phyloP scores from a whole-genome alignment of 1,140 invertebrate genomes.

The Drosophila equinoxialis region DNA sequence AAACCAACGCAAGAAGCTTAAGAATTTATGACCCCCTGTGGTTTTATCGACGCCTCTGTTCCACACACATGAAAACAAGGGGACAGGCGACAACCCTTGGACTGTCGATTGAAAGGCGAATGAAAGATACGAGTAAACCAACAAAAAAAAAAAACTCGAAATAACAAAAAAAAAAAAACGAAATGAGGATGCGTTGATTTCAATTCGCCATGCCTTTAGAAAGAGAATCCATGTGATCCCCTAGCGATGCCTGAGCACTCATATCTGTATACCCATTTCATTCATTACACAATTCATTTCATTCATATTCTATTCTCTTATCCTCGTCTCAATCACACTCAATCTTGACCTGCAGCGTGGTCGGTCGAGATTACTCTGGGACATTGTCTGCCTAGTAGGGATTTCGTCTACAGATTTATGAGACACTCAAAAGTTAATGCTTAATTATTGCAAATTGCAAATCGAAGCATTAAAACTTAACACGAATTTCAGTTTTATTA shows the following conservation, averaged over 20 bases:
- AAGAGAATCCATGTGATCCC: conserved; percentile 19
- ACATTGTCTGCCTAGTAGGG: conserved; percentile 17
- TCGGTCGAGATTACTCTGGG: conserved; percentile 31
- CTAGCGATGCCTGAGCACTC: background rate
- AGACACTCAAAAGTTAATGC: conserved; percentile 57
- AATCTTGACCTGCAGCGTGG: conserved; percentile 54
- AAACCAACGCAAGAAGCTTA: conserved; percentile 70
- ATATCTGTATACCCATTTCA: conserved; percentile 64
- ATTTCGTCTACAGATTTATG: conserved; percentile 31
- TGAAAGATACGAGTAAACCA: conserved; percentile 61
- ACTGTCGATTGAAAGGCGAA: conserved; percentile 65
- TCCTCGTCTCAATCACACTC: conserved; percentile 16
- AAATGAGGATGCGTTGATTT: conserved; percentile 7
- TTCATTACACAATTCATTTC: conserved; percentile 56
- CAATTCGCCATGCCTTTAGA: conserved; percentile 11
- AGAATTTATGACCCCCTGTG: conserved; percentile 79
- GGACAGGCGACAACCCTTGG: conserved; percentile 21
- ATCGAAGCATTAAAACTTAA: conserved; percentile 66
- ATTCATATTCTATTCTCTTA: conserved; percentile 57
- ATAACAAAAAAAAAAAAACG: conserved; percentile 6
- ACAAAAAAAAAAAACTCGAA: conserved; percentile 36
- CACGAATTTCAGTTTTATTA: conserved; percentile 61
- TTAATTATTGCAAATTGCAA: conserved; percentile 80
- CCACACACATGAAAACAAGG: background rate
- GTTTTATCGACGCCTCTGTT: conserved; percentile 78